phyloP scores from a whole-genome alignment of 2,888 invertebrate species.

The Drosophila fungiperda region DNA sequence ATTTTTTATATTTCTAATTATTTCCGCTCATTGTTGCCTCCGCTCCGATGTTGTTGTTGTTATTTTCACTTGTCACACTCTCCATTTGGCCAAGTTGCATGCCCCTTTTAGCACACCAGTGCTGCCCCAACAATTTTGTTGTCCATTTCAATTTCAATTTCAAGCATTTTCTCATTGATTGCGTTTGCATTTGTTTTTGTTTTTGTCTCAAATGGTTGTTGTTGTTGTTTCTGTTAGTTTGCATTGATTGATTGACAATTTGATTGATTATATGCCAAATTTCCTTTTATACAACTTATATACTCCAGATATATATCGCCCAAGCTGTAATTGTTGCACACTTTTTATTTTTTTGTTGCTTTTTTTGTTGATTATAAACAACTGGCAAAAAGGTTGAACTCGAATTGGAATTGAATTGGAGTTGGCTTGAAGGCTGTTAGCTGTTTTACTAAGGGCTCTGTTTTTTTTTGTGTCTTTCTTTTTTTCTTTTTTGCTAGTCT shows the following conservation, averaged over 20 bases:
- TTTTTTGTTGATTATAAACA: slow-evolving; percentile 32
- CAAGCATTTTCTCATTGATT: slow-evolving; percentile 59
- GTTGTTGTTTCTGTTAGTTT: slow-evolving; percentile 43
- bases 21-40: slow-evolving; percentile 62
- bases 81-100: neutral
- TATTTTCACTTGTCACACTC: slow-evolving; percentile 29
- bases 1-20: slow-evolving; percentile 51
- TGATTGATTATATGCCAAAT: slow-evolving; percentile 76
- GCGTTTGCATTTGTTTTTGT: slow-evolving; percentile 54
- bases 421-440: neutral
- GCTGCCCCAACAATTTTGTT: slow-evolving; percentile 55
- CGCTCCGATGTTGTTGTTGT: slow-evolving; percentile 12
- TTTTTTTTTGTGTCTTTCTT: neutral
- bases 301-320: slow-evolving; percentile 6
- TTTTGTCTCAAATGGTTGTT: slow-evolving; percentile 31
- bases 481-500: neutral
- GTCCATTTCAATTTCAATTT: slow-evolving; percentile 74
- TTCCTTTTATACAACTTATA: slow-evolving; percentile 39
- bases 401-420: slow-evolving; percentile 4
- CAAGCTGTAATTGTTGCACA: slow-evolving; percentile 47
- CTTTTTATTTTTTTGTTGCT: neutral
- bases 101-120: too few species aligned
- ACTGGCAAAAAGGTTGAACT: slow-evolving; percentile 6
- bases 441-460: neutral
- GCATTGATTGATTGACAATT: slow-evolving; percentile 78